Evolutionary conservation across 2,113 vertebrate species (phyloP), one percentile per base, ranked within the genome.

Genomic region (Benitochromis conjunctus): DNA sequence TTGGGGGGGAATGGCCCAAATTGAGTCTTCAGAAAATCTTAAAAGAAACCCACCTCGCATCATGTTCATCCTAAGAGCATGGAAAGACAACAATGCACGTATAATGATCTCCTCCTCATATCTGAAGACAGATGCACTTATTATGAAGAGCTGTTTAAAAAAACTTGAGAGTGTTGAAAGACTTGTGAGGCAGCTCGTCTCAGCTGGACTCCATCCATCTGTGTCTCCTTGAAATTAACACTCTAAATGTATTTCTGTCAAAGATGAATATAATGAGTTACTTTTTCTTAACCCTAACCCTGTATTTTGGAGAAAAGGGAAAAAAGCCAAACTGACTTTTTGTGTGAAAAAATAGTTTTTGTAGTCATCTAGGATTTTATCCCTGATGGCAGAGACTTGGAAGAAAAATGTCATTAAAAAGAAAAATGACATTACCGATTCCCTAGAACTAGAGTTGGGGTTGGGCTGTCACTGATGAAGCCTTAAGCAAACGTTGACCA

Each of bases 181-280:
- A 31, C 69, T 51, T 76, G 43, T 29, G 9, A 76, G 16, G 69
- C 69, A 51, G 69, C 69, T 31, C 6, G 10, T 31, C 26, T 76
- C 69, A 8, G 69, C 69, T 76, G 69, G 69, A 76, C 26, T 76
- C 6, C 14, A 48, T 51, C 69, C 69, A 76, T 76, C 69, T 76
- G 69, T 7, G 24, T 51, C 69, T 76, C 43, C 43, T 51, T 51
- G 26, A 76, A 76, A 76, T 76, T 29, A 76, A 31, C 43, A 51
- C 16, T 11, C 41, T 51, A 51, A 31, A 51, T 31, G 26, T 51
- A 31, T 19, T 46, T 71, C 46, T 51, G 6, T 76, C 66, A 76
- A 51, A 76, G 9, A 29, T 2, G 12, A 48, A 74, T 19, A 48
- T 48, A 74, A 48, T 74, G 41, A 74, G 41, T 29, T 74, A 29